Conservation (phyloP, 2,113 vertebrate genomes). For the Okapia johnstoni region DNA sequence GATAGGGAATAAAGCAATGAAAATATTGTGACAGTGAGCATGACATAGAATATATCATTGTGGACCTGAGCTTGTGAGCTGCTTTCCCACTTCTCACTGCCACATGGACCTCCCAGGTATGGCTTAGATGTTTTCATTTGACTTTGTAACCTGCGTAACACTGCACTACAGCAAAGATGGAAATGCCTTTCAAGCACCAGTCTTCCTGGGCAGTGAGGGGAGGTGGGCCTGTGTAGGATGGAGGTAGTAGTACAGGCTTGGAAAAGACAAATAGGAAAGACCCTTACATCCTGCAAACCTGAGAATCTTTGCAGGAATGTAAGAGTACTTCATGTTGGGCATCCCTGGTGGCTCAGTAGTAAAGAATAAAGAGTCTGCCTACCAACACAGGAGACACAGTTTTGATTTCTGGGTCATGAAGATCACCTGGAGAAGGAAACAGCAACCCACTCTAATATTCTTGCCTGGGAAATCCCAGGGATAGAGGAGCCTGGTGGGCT, state of each 20-base stretch:
- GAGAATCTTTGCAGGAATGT: neutral
- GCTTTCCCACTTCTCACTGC: neutral
- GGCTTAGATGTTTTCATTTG: neutral
- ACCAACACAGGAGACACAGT: neutral
- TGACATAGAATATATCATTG: neutral
- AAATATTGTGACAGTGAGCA: constrained; percentile 3
- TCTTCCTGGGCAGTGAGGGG: neutral
- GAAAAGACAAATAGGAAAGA: neutral
- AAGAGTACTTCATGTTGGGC: neutral
- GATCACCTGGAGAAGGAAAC: neutral
- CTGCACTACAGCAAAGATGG: neutral
- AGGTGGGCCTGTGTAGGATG: fast-evolving
- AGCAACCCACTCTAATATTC: neutral
- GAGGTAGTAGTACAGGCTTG: neutral
- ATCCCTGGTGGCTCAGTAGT: neutral
- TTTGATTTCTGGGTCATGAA: neutral
- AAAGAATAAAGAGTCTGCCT: neutral
- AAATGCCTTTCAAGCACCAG: neutral
- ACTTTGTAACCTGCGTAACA: neutral
- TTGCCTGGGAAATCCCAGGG: neutral
- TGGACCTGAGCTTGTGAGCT: neutral
- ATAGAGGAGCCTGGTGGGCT: neutral
- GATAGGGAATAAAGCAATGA: neutral
- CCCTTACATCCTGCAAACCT: neutral
- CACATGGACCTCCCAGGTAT: neutral